Percentiles rank a stretch among this genome's conserved stretches.
Evolutionary conservation across 2,113 vertebrate species (phyloP).

Genomic region (Pituophis catenifer): DNA sequence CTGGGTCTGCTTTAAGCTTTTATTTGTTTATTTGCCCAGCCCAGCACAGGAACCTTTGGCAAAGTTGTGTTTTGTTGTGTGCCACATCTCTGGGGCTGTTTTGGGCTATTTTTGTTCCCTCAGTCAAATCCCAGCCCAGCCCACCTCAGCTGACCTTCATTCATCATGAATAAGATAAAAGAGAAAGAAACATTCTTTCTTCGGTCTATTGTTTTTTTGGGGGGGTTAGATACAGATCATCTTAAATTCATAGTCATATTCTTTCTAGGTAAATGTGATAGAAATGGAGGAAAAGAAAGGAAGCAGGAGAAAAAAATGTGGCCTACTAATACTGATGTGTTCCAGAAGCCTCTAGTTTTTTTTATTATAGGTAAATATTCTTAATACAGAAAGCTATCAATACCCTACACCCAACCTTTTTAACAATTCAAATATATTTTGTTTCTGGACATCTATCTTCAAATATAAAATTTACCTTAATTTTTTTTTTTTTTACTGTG

Average conservation of each 20-base stretch:
- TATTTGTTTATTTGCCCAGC: no score
- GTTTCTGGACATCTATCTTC: background rate
- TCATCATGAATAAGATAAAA: background rate
- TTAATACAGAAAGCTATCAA: background rate
- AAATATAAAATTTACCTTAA: background rate
- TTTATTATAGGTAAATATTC: background rate
- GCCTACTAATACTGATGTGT: background rate
- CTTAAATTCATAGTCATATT: background rate
- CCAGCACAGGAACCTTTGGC: no score
- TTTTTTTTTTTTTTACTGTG: background rate
- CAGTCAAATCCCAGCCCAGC: no score
- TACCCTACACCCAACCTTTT: background rate
- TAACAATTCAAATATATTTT: background rate
- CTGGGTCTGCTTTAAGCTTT: no score
- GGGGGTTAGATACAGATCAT: background rate
- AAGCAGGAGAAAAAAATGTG: background rate
- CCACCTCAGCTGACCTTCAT: background rate
- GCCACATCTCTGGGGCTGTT: no score
- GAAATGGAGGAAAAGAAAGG: background rate
- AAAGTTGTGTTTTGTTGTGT: no score
- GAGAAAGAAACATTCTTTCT: background rate
- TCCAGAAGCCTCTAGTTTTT: background rate
- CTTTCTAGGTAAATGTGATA: background rate
- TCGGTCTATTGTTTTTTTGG: background rate
- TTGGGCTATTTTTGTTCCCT: no score